A percentile compares a stretch with the other conserved stretches of the same genome.
Conservation (phyloP, 2,113 vertebrate species). For the Mus spicilegus region DNA sequence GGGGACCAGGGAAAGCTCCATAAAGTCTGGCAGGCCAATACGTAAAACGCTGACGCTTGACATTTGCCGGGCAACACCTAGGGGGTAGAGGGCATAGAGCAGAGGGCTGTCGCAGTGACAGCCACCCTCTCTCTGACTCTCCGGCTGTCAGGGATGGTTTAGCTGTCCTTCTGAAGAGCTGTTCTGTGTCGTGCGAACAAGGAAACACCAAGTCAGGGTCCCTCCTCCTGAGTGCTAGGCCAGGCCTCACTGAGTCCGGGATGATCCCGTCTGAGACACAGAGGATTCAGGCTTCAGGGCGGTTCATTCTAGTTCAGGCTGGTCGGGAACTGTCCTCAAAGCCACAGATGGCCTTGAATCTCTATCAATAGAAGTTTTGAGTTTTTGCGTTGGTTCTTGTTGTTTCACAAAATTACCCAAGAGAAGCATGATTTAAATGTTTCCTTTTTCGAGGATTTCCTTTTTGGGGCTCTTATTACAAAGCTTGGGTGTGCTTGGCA, state of each 20-base stretch:
- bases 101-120: neutral
- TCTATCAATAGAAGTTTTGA: neutral
- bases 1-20: too few relatives aligned
- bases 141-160: neutral
- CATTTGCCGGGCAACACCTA: neutral
- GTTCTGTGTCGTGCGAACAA: fast-evolving
- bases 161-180: neutral
- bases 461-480: neutral
- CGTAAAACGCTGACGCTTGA: neutral
- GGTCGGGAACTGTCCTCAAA: neutral
- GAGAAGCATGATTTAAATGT: neutral
- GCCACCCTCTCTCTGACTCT: neutral
- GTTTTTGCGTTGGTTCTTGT: neutral
- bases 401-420: neutral
- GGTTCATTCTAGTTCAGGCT: neutral
- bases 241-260: neutral
- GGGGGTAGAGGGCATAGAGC: neutral
- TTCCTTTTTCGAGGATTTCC: neutral
- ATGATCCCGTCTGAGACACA: too few relatives aligned
- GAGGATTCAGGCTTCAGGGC: neutral
- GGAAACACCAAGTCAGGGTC: too few relatives aligned
- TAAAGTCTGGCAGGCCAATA: neutral
- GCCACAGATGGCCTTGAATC: neutral
- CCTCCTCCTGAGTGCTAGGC: neutral
- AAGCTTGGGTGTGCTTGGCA: neutral